Percentiles rank a stretch among this genome's conserved stretches.
Conservation (phyloP, 2,797 vertebrate species). For the Megaceryle alcyon region DNA sequence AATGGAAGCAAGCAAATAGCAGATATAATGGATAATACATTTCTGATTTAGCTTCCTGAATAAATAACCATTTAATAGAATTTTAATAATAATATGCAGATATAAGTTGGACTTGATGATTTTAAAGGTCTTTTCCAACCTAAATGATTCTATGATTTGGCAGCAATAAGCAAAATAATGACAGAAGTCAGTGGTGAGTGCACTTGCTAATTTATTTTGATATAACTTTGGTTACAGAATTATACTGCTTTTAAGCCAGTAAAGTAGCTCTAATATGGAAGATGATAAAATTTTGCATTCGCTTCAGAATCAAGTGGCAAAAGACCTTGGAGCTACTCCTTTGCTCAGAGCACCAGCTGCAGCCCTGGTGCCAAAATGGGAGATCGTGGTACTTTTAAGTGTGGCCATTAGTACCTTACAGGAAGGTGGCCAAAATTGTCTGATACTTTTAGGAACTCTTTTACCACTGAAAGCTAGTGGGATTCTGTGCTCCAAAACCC, state of each 20-base stretch:
- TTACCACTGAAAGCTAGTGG: not conserved
- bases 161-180: not conserved
- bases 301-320: not conserved
- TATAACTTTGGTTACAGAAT: not conserved
- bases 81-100: slow-evolving; percentile 1
- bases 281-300: not conserved
- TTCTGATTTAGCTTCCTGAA: not conserved
- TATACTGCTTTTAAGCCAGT: not conserved
- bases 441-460: not conserved
- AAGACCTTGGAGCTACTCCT: not conserved
- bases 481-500: not conserved
- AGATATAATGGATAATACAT: not conserved
- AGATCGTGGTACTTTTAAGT: fast-evolving
- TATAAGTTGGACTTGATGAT: not conserved
- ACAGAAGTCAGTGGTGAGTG: not conserved
- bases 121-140: not conserved
- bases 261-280: not conserved
- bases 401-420: not conserved
- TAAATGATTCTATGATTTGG: not conserved
- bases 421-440: not conserved
- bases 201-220: not conserved
- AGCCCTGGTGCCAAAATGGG: not conserved
- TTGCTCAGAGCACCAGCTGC: not conserved
- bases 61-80: slow-evolving; percentile 27
- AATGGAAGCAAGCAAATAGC: not conserved